Base-by-base conservation (phyloP, 2,888 invertebrate species). In the Agonopterix alstromeriana region DNA sequence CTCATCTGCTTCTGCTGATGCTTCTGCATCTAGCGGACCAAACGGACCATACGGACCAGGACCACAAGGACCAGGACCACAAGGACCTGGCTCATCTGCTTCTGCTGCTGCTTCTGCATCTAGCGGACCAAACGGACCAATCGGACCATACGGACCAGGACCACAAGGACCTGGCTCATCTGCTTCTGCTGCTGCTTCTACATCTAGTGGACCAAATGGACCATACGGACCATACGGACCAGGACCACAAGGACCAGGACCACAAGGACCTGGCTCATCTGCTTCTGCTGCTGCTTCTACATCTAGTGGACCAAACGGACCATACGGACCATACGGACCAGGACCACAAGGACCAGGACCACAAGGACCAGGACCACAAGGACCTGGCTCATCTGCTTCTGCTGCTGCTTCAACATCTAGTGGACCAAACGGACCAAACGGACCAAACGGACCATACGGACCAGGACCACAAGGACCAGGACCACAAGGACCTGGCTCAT, bases 401-500 rank as follows among this genome's bases (percentile, higher is more conserved):
- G 14, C 48, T 11, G 10, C 44, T 36, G 48, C 48, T 9, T n/a
- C 49, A n/a, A n/a, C 11, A 10, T 27, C 45, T 9, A 35, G 8
- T 9, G 42, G 10, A 41, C 41, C 36, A 51, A 36, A 50, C 3
- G 47, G 52, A 36, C 43, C 27, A 27, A 3, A 7, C 10, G 35
- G 27, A n/a, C 11, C 3, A n/a, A 2, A 41, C 3, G 38, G 12
- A 36, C 9, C 3, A 7, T n/a, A 8, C n/a, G 38, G 10, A 38
- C 4, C 8, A 8, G 38, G 45, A 42, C 35, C n/a, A 43, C 5
- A 36, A 3, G 50, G 46, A 42, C 8, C 11, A 42, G 12, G 52
- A 46, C 45, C 48, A 55, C 0, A 41, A 1, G 53, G 51, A 14
- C 35, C 11, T 11, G 41, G 47, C 42, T 35, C 36, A 10, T n/a